Evolutionary conservation across 2,888 invertebrate species (phyloP).

Genomic region (Cotesia congregata): DNA sequence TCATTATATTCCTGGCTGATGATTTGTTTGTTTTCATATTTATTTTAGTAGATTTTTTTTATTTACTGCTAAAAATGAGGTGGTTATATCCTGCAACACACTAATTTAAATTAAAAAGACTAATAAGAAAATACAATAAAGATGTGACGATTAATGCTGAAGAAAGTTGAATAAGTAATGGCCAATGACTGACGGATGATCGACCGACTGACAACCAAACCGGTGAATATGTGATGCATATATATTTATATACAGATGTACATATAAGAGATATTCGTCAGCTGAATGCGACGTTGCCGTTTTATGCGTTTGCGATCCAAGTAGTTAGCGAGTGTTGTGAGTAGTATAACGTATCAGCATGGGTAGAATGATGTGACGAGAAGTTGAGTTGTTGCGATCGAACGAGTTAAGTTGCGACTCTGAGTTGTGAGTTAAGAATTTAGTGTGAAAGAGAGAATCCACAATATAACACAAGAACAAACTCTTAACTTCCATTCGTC

Average conservation of each 20-base stretch:
- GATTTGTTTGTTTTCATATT: conserved; percentile 21
- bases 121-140: conserved; percentile 8
- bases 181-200: conserved; percentile 38
- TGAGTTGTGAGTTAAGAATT: background rate
- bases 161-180: conserved; percentile 40
- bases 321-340: conserved; percentile 3
- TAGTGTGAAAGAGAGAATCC: conserved; percentile 23
- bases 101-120: background rate
- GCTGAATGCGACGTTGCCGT: conserved; percentile 31
- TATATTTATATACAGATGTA: conserved; percentile 7
- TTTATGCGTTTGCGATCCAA: conserved; percentile 22
- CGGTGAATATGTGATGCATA: background rate
- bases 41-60: background rate
- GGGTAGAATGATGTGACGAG: conserved; percentile 54
- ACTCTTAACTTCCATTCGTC: conserved; percentile 18
- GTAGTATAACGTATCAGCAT: conserved; percentile 38
- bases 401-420: background rate
- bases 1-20: conserved; percentile 17
- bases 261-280: conserved; percentile 19
- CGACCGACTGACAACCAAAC: background rate
- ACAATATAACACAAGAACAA: background rate
- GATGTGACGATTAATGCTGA: conserved; percentile 29
- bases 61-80: background rate
- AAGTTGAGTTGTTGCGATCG: conserved; percentile 52
- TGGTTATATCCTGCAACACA: background rate